Base-by-base conservation (phyloP, 1,140 invertebrate species). In the Campoletis sonorensis region DNA sequence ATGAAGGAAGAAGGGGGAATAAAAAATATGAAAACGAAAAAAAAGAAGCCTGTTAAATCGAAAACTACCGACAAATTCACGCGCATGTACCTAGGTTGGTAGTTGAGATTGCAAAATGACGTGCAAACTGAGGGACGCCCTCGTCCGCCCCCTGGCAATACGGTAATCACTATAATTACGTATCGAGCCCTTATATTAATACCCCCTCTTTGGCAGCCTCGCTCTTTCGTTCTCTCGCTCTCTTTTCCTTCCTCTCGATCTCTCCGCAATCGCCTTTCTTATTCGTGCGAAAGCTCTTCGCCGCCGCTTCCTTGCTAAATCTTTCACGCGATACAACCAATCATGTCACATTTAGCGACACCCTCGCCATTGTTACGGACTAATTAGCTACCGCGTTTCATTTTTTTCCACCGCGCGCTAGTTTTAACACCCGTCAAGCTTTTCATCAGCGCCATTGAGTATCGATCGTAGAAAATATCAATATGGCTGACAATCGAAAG, bases 101-200 rank as follows among this genome's bases (percentile, higher is more conserved):
- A 89, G 89, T 88, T 87, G 88, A 90, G 88, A 91, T 91, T 91
- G 86, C 87, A 89, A 91, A 91, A 92, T 91, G 90, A 92, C 90
- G 91, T 92, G 91, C 90, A 91, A 92, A 91, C 89, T 91, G 88
- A 89, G 89, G 86, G 90, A 91, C 90, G 91, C 89, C 90, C 88
- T 91, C 89, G 88, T 91, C 89, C 90, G 90, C 89, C 90, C 90
- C 87, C 86, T 89, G 91, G 90, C 90, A 91, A 90, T 92, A 89
- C 90, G 88, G 88, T 91, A 92, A 92, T 92, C 89, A 92, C 91
- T 92, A 92, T 92, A 92, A 92, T 92, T 92, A 91, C 88, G 90
- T 88, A 91, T 91, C 89, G 88, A 90, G 91, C 89, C 91, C 90
- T 92, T 91, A 90, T 91, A 91, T 92, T 92, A 91, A 92, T 92